Base-by-base conservation (phyloP, 1,140 invertebrate species). In the Phthorimaea operculella region DNA sequence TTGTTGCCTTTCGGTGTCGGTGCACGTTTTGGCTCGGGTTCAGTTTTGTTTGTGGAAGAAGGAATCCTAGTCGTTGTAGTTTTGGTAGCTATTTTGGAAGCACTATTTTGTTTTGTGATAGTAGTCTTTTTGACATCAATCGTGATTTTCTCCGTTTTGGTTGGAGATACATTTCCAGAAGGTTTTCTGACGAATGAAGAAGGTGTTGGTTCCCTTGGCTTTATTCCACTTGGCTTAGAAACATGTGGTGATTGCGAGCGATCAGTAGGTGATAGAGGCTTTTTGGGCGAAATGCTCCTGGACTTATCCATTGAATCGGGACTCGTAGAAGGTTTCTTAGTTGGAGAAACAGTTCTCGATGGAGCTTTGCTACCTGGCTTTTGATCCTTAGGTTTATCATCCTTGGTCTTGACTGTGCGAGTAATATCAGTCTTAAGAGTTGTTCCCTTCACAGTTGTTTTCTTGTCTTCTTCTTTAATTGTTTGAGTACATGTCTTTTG, bases 271-370 rank as follows among this genome's bases (percentile, higher is more conserved):
- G 63, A 67, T 5, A 70, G 18, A 18, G 72, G 60, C 66, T 83
- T 84, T 55, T 72, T 81, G 5, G 78, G 81, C 8, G 78, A 81
- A 33, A 74, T 68, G 57, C 78, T 85, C 57, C 75, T 76, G 28
- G 65, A 54, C 59, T 74, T 80, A 14, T 51, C 63, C 28, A 63
- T 50, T 33, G 66, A 62, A 49, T 72, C 66, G 28, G 63, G 51
- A 45, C 57, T 36, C 60, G 45, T 51, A 33, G 52, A 56, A 49
- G 59, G 55, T 55, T 73, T 78, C 58, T 82, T 82, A n/a, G 62
- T 72, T 12, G 80, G 79, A 12, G 79, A 83, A n/a, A 69, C 62
- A 62, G 72, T 81, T 62, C 78, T 69, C 36, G 71, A 68, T 3
- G 67, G 55, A 55, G 71, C 60, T 55, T 81, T 84, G 47, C 54